Evolutionary conservation across 2,113 vertebrate genomes (phyloP).

Genomic region (Saccopteryx leptura): DNA sequence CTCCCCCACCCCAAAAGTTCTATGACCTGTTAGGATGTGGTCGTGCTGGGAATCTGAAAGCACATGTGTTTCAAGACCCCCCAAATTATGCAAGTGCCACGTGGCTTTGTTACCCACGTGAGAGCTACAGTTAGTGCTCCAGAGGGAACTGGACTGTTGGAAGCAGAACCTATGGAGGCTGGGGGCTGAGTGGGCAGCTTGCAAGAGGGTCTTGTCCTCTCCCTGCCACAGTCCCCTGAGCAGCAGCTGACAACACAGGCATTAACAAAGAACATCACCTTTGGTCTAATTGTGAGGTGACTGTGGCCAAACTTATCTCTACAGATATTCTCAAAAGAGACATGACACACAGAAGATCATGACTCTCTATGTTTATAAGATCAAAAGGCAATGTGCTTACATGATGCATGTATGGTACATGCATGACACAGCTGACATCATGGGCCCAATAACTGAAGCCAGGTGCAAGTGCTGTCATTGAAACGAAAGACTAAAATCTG

Average conservation of each 20-base stretch:
- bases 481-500: neutral
- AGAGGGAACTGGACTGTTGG: neutral
- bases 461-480: neutral
- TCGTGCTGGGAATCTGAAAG: neutral
- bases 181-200: neutral
- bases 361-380: neutral
- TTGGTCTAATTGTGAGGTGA: neutral
- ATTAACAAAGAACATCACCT: neutral
- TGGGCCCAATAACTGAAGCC: neutral
- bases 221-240: accelerated
- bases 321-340: neutral
- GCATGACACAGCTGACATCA: accelerated
- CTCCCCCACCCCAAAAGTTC: neutral
- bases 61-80: neutral
- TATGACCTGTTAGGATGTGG: neutral
- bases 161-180: neutral
- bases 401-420: no score
- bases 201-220: neutral
- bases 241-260: neutral
- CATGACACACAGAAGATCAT: neutral
- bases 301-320: neutral
- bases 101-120: no score
- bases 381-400: neutral
- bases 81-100: neutral
- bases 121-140: neutral